phyloP scores from a whole-genome alignment of 1,140 invertebrate species.

The Nylanderia fulva region DNA sequence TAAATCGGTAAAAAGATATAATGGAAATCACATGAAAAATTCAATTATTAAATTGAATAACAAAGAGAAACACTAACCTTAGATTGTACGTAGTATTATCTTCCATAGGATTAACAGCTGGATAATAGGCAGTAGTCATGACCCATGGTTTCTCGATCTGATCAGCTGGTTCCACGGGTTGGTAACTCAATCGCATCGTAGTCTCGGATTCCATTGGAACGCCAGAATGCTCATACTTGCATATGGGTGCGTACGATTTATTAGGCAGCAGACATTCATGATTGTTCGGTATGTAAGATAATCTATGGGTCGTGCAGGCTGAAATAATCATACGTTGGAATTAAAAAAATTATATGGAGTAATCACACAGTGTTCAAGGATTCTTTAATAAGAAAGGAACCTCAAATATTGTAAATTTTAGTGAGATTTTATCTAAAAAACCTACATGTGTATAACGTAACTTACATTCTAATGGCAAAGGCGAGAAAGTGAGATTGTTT shows the following conservation, averaged over 20 bases:
- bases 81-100: slow-evolving; percentile 81
- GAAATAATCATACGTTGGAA: slow-evolving; percentile 13
- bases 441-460: slow-evolving; percentile 4
- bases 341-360: background rate
- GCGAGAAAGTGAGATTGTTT: slow-evolving; percentile 72
- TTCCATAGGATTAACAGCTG: slow-evolving; percentile 74
- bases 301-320: slow-evolving; percentile 81
- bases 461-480: slow-evolving; percentile 78
- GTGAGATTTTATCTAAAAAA: background rate
- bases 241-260: slow-evolving; percentile 78
- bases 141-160: slow-evolving; percentile 75
- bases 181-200: slow-evolving; percentile 81
- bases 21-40: slow-evolving; percentile 1
- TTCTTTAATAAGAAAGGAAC: background rate
- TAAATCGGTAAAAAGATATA: background rate
- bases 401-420: slow-evolving; percentile 17
- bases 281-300: slow-evolving; percentile 80
- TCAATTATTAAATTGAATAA: background rate
- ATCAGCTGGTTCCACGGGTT: slow-evolving; percentile 72
- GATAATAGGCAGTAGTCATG: slow-evolving; percentile 68
- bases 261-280: slow-evolving; percentile 60
- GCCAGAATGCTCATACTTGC: slow-evolving; percentile 82
- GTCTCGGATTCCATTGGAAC: slow-evolving; percentile 86
- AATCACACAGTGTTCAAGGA: background rate
- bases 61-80: slow-evolving; percentile 71